These are phyloP conservation scores for Apotomis capreana DNA, from an alignment of 2,888 invertebrate species.

Conservation along the genomic window DNA sequence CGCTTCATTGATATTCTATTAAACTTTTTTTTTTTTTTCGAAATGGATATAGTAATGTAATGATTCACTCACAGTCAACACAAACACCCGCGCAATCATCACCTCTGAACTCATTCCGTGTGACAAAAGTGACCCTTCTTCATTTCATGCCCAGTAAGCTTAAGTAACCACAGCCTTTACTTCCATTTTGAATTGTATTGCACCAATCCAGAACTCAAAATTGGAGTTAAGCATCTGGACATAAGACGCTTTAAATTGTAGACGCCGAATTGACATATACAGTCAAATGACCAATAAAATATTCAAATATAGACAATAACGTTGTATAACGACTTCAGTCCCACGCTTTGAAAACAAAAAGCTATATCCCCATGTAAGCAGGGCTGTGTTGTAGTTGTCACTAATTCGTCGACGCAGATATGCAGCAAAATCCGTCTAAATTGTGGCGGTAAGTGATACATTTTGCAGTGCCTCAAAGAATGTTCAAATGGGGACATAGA, in stretches of 20 bases:
- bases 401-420: neutral
- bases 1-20: no score
- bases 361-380: conserved; percentile 4
- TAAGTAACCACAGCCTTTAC: neutral
- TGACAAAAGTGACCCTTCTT: neutral
- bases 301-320: conserved; percentile 52
- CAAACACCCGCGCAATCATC: conserved; percentile 1
- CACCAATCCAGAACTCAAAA: neutral
- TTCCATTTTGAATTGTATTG: neutral
- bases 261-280: conserved; percentile 28
- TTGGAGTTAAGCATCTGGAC: neutral
- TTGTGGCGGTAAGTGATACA: neutral
- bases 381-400: no score
- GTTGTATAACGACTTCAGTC: conserved; percentile 16
- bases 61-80: conserved; percentile 1
- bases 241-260: neutral
- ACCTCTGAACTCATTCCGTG: conserved; percentile 1
- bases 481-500: neutral
- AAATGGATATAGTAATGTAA: neutral
- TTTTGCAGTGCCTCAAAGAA: neutral
- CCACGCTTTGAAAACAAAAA: conserved; percentile 21
- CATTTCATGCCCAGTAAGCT: neutral
- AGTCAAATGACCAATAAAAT: conserved; percentile 66
- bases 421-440: neutral
- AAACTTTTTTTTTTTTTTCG: neutral